Evolutionary conservation across 2,888 invertebrate genomes (phyloP), one percentile per base, ranked within the genome.

Genomic region (Meteorus colon): DNA sequence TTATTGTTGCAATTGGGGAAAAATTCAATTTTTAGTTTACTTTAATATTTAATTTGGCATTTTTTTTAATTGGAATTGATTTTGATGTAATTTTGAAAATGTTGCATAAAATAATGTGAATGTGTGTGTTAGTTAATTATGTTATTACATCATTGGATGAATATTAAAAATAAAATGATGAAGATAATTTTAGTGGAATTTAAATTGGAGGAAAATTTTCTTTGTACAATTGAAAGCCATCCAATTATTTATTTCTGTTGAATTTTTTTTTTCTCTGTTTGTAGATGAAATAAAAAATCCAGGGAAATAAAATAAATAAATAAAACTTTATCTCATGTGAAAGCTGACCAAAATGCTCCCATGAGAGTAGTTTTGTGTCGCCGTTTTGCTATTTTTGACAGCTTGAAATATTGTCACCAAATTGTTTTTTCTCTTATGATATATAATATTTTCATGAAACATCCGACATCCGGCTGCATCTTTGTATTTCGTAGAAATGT

Each of bases 371-470:
- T 65, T 48, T 69, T 77, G 77, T 29, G 24, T 31, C 24, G 24
- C 5, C 31, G n/a, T n/a, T 72, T 74, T 75, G 79, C 81, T 84
- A 82, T 62, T 84, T 85, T 85, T 84, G 84, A 85, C 85, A 84
- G 82, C 80, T 85, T 84, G 85, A 85, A 84, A 84, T 83, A 84
- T 85, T 84, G 84, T 83, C 82, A 79, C 82, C 82, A 84, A 84
- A 85, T 85, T 84, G 83, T 84, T 84, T 82, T 24, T 79, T 76
- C 77, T 73, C 78, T 19, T 1, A 55, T 55, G 41, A 3, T 55
- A 24, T 19, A 55, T 19, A 19, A 55, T 55, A 55, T 55, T n/a
- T 8, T 81, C 81, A 77, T 77, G 80, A 80, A 80, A 75, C 73
- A 77, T 68, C 73, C 73, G 70, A 76, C 76, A 65, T 71, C 62